phyloP scores from a whole-genome alignment of 2,888 invertebrate species.

The Eurois occulta region DNA sequence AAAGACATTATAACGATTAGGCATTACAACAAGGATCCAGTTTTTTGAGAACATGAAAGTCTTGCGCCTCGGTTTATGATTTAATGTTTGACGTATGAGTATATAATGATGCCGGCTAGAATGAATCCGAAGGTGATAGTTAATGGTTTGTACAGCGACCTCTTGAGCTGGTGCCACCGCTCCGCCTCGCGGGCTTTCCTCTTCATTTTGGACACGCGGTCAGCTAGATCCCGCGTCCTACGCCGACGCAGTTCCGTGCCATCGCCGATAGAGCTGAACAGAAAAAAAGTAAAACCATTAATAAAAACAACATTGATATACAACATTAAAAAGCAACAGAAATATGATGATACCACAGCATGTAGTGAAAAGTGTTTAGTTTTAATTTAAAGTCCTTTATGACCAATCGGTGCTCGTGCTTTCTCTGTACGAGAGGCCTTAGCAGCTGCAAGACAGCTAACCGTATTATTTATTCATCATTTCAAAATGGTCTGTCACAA shows the following conservation, averaged over 20 bases:
- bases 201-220: constrained; percentile 90
- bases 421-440: not conserved
- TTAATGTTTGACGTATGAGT: constrained; percentile 89
- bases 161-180: constrained; percentile 94
- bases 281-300: not conserved
- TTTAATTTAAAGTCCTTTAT: not conserved
- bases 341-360: not conserved
- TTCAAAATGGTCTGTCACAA: not conserved
- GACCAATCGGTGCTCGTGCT: not conserved
- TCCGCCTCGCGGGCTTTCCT: constrained; percentile 92
- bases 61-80: not conserved
- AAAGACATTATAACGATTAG: not conserved
- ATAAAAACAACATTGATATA: not conserved
- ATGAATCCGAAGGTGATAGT: constrained; percentile 93
- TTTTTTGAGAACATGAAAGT: constrained; percentile 24
- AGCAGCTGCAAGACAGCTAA: not conserved
- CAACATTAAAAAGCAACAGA: not conserved
- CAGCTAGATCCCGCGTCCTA: constrained; percentile 77
- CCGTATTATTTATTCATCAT: not conserved
- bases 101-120: constrained; percentile 92
- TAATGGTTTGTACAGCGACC: constrained; percentile 94
- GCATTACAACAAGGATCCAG: constrained; percentile 12
- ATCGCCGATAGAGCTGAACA: constrained; percentile 62
- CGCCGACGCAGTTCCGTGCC: constrained; percentile 75
- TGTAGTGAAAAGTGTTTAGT: not conserved